Conservation (phyloP, 2,797 vertebrate genomes). For the Sebastes kiyomatsui region DNA sequence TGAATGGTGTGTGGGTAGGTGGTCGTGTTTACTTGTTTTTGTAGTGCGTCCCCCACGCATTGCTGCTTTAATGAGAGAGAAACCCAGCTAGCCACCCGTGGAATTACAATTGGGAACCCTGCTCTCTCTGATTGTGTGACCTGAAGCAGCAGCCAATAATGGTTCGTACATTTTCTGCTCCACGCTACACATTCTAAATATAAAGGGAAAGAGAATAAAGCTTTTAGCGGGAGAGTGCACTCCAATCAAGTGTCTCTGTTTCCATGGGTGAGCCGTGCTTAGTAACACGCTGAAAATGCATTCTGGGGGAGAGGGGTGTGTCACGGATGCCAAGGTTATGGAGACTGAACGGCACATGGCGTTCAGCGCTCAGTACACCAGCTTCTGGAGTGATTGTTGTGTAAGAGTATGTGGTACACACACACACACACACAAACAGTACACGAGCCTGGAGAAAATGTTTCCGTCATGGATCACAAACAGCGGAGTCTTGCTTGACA, state of each 20-base stretch:
- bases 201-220: conserved; percentile 69
- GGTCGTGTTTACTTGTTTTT: conserved; percentile 69
- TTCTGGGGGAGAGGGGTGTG: conserved; percentile 68
- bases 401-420: conserved; percentile 40
- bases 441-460: conserved; percentile 26
- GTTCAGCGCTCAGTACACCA: conserved; percentile 30
- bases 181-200: conserved; percentile 69
- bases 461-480: conserved; percentile 27
- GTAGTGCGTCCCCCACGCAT: conserved; percentile 47
- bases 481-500: conserved; percentile 1
- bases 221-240: conserved; percentile 75
- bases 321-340: conserved; percentile 56
- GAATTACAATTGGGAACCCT: conserved; percentile 64
- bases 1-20: conserved; percentile 75
- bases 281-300: conserved; percentile 64
- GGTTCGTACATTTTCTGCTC: conserved; percentile 44
- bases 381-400: conserved; percentile 54
- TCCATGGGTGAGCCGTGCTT: conserved; percentile 61
- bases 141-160: conserved; percentile 62
- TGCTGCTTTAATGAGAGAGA: conserved; percentile 63
- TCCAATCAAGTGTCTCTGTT: conserved; percentile 73
- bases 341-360: conserved; percentile 30
- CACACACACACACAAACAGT: neutral
- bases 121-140: conserved; percentile 60
- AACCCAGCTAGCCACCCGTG: conserved; percentile 50